A percentile compares a stretch with the other conserved stretches of the same genome.
phyloP scores from a whole-genome alignment of 2,888 invertebrate genomes.

The Protophormia terraenovae region DNA sequence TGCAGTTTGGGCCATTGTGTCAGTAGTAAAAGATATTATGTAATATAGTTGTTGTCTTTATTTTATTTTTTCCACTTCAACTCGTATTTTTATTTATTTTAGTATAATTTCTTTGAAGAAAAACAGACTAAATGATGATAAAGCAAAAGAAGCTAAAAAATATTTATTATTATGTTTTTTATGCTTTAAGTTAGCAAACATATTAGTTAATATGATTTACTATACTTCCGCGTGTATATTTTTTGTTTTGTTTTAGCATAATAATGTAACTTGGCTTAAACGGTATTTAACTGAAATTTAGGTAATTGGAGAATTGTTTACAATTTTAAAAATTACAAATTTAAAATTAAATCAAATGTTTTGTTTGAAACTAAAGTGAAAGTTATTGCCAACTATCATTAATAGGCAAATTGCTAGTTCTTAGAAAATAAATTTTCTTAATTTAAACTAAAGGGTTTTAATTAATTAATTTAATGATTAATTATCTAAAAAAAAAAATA shows the following conservation, averaged over 20 bases:
- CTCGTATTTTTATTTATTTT: conserved; percentile 26
- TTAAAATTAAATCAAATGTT: background rate
- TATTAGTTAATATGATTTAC: conserved; percentile 28
- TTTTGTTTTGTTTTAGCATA: too few relatives aligned
- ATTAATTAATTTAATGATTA: too few relatives aligned
- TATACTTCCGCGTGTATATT: conserved; percentile 11
- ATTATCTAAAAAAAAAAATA: too few relatives aligned
- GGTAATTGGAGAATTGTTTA: background rate
- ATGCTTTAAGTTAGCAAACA: background rate
- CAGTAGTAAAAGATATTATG: conserved; percentile 48
- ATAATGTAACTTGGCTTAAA: background rate
- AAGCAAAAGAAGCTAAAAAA: background rate
- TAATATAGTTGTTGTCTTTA: conserved; percentile 35
- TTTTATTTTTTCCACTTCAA: conserved; percentile 32
- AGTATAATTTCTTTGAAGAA: background rate
- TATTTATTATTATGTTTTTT: conserved; percentile 3
- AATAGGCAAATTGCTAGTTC: background rate
- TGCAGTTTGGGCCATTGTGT: conserved; percentile 54
- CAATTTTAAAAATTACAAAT: background rate
- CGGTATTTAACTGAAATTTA: background rate
- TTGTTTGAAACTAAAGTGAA: background rate
- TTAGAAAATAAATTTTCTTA: background rate
- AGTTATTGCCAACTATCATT: background rate
- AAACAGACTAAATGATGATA: background rate
- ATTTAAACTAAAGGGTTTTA: too few relatives aligned